A percentile compares a stretch with the other conserved stretches of the same genome.
These are phyloP conservation scores for Drosophila rubida DNA, from an alignment of 2,888 invertebrate species.

Conservation along the genomic window DNA sequence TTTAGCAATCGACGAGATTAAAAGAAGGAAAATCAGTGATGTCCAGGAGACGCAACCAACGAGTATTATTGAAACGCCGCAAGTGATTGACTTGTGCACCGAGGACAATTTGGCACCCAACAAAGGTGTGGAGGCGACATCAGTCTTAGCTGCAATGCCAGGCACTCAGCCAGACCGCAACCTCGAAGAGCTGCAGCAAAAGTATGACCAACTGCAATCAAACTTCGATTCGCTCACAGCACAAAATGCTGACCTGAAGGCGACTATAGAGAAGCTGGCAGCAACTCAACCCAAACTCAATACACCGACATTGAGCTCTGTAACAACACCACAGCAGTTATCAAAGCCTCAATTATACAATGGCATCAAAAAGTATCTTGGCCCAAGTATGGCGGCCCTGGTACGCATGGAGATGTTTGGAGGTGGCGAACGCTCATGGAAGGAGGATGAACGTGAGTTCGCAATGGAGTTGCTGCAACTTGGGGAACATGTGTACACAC, in stretches of 20 bases:
- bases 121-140: neutral
- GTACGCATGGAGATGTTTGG: constrained; percentile 85
- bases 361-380: constrained; percentile 83
- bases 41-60: constrained; percentile 1
- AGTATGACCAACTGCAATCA: constrained; percentile 34
- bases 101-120: neutral
- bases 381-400: constrained; percentile 82
- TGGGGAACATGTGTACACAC: constrained; percentile 80
- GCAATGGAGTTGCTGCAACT: constrained; percentile 79
- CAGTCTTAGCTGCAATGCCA: neutral
- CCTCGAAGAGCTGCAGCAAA: constrained; percentile 13
- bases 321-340: constrained; percentile 18
- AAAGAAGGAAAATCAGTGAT: constrained; percentile 1
- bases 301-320: constrained; percentile 2
- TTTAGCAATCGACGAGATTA: constrained; percentile 12
- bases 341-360: constrained; percentile 83
- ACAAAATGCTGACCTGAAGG: constrained; percentile 35
- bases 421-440: constrained; percentile 81
- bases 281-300: constrained; percentile 13
- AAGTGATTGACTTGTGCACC: neutral
- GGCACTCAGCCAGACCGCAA: neutral
- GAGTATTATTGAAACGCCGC: neutral
- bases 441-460: constrained; percentile 81
- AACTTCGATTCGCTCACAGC: constrained; percentile 24
- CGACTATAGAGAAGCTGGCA: constrained; percentile 25